phyloP scores from a whole-genome alignment of 1,140 invertebrate species.

The Stenopsyche tienmushanensis region DNA sequence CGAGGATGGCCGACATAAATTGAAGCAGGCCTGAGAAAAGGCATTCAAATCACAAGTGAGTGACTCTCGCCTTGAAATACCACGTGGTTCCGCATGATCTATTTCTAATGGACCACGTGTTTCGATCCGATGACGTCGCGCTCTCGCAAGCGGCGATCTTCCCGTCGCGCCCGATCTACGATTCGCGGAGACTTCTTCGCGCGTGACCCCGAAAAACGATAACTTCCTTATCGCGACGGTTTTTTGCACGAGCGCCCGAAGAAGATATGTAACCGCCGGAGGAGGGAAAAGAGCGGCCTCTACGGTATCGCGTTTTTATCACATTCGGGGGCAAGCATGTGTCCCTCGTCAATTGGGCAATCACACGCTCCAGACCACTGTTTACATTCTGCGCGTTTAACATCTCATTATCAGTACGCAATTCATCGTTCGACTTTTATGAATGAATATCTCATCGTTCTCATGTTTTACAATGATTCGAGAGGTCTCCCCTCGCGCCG shows the following conservation, averaged over 20 bases:
- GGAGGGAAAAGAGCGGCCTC: too few relatives aligned
- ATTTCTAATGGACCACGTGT: background rate
- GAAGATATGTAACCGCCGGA: too few relatives aligned
- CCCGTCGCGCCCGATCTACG: background rate
- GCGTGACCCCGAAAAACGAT: conserved; percentile 17
- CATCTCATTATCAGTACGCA: background rate
- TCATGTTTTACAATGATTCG: too few relatives aligned
- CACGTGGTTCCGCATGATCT: background rate
- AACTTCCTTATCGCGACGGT: conserved; percentile 8
- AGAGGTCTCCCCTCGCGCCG: too few relatives aligned
- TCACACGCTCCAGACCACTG: background rate
- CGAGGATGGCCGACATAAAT: conserved; percentile 11
- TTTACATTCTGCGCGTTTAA: background rate
- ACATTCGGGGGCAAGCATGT: background rate
- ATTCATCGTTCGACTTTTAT: background rate
- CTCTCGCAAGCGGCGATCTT: background rate
- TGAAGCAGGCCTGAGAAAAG: background rate
- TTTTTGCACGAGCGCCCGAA: conserved; percentile 1
- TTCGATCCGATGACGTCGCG: background rate
- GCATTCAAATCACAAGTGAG: conserved; percentile 9
- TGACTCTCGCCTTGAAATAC: background rate
- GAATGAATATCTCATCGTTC: background rate
- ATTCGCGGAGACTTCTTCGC: too few relatives aligned
- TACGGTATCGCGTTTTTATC: too few relatives aligned
- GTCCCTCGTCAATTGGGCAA: background rate